These are phyloP conservation scores for Bugulina stolonifera DNA, from an alignment of 2,888 invertebrate species.

Conservation along the genomic window DNA sequence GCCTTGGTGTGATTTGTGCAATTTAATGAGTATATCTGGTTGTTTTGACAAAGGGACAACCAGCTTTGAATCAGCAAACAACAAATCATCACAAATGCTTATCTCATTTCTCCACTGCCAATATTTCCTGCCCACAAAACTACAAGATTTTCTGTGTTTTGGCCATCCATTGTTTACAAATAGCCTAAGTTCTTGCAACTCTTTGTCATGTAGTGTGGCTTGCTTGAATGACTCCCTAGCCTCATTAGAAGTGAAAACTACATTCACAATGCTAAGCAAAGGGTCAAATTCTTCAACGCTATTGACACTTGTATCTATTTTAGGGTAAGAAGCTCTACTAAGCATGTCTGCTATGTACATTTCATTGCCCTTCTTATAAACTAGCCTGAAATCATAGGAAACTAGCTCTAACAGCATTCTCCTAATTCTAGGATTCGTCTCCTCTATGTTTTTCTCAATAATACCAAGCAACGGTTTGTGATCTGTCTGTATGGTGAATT, in stretches of 20 bases:
- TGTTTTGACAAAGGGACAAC: background rate
- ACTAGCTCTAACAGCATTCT: background rate
- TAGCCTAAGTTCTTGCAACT: background rate
- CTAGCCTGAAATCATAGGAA: background rate
- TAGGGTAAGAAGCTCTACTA: background rate
- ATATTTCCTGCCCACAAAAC: background rate
- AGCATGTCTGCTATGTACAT: background rate
- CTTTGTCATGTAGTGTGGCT: background rate
- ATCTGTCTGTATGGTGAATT: slow-evolving; percentile 4
- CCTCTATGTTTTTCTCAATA: background rate
- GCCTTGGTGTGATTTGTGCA: slow-evolving; percentile 23
- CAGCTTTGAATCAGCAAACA: background rate
- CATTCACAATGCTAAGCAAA: background rate
- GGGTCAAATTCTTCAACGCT: background rate
- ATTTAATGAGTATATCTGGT: slow-evolving; percentile 26
- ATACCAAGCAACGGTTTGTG: slow-evolving; percentile 20
- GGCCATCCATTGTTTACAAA: background rate
- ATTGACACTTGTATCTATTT: background rate
- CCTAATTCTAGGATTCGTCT: background rate
- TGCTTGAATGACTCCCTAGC: background rate
- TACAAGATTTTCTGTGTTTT: background rate
- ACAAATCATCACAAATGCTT: background rate
- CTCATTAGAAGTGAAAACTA: background rate
- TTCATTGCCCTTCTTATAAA: background rate
- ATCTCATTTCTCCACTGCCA: background rate